Percentiles rank a stretch among this genome's conserved stretches.
Evolutionary conservation across 2,797 vertebrate genomes (phyloP).

Genomic region (Distichodus sexfasciatus): DNA sequence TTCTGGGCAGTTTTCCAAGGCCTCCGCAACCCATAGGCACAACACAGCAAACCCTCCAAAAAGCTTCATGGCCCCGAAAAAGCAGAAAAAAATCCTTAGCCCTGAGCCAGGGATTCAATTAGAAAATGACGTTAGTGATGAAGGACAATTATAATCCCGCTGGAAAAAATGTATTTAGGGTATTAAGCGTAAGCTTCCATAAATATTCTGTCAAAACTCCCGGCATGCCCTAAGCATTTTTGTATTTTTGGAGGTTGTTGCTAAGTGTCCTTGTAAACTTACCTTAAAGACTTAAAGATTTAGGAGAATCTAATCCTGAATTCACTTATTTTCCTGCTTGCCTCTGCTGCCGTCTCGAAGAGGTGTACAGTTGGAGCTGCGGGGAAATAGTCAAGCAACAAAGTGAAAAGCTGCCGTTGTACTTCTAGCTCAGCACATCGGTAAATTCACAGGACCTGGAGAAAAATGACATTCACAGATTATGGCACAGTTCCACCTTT

Average conservation of each 20-base stretch:
- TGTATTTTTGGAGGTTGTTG: conserved; percentile 7
- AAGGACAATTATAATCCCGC: conserved; percentile 42
- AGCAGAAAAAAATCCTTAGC: background rate
- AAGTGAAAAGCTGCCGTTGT: conserved; percentile 49
- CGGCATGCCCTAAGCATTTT: background rate
- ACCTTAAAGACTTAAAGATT: conserved; percentile 24
- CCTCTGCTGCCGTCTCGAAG: conserved; percentile 12
- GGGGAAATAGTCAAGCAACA: conserved; percentile 19
- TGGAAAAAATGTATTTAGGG: conserved; percentile 23
- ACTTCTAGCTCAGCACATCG: conserved; percentile 45
- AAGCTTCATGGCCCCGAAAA: conserved; percentile 46
- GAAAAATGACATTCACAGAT: conserved; percentile 66
- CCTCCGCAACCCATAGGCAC: conserved; percentile 51
- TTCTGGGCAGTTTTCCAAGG: conserved; percentile 59
- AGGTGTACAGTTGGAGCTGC: conserved; percentile 17
- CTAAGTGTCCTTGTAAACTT: conserved; percentile 14
- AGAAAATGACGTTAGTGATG: background rate
- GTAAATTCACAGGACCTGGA: conserved; percentile 61
- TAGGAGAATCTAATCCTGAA: background rate
- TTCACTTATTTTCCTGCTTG: background rate
- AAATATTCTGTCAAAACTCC: conserved; percentile 17
- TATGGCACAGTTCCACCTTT: conserved; percentile 58
- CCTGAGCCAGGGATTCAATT: conserved; percentile 27
- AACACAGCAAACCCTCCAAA: conserved; percentile 21
- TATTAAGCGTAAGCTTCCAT: conserved; percentile 11